Evolutionary conservation across 2,797 vertebrate genomes (phyloP).

Genomic region (Macropus fuliginosus): DNA sequence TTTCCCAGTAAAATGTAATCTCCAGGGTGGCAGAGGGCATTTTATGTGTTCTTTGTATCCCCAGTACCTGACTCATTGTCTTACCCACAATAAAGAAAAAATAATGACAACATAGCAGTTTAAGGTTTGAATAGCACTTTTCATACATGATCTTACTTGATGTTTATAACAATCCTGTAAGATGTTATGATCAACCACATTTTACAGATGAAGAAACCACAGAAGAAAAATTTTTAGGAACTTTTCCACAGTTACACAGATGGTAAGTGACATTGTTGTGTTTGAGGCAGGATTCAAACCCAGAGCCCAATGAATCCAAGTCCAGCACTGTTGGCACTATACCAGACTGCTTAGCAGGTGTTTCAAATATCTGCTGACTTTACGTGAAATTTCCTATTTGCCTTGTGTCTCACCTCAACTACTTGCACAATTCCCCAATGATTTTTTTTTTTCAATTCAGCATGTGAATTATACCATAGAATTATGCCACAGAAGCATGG

Average conservation of each 20-base stretch:
- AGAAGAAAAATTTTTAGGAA: neutral
- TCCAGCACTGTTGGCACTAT: neutral
- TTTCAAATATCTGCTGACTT: neutral
- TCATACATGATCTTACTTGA: neutral
- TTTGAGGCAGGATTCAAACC: neutral
- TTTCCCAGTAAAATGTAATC: neutral
- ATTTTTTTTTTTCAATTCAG: slow-evolving; percentile 22
- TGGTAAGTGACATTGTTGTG: neutral
- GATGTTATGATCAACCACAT: neutral
- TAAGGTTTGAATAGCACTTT: neutral
- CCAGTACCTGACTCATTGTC: neutral
- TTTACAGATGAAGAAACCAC: neutral
- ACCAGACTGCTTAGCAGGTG: neutral
- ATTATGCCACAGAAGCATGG: slow-evolving; percentile 41
- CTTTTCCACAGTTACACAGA: neutral
- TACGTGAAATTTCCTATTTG: neutral
- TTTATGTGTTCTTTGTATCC: neutral
- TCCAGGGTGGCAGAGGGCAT: neutral
- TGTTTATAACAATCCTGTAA: neutral
- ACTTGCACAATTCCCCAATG: neutral
- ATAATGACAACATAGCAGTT: neutral
- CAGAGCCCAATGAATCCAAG: neutral
- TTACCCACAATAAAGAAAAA: neutral
- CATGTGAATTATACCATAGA: slow-evolving; percentile 20
- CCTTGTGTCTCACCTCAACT: slow-evolving; percentile 23